Base-by-base conservation (phyloP, 2,113 vertebrate genomes). In the Vulpes lagopus region DNA sequence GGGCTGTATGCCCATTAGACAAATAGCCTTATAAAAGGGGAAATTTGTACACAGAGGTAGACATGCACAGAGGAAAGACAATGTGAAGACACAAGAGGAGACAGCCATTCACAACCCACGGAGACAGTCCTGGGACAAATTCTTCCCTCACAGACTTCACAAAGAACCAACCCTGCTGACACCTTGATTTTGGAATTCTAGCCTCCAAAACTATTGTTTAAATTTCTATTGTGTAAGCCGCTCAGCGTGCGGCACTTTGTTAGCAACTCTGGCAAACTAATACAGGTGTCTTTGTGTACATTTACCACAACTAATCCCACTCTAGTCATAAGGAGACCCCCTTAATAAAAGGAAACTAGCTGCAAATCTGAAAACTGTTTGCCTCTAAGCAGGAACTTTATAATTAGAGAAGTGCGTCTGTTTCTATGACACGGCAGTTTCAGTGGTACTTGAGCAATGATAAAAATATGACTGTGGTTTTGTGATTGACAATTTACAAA, bases 381-480 rank as follows among this genome's bases (percentile, higher is more conserved):
- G 51, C 67, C 78, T 76, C 20, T 95, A 69, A 97, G 71, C 59
- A 81, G 49, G 35, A 43, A 43, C 10, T 38, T 57, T 74, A 62
- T 71, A 95, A 90, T 92, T 90, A 94, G n/a, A 92, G 27, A 64
- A 74, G 23, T n/a, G 2, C 53, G 57, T 90, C 64, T 96, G 81
- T 74, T 82, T 65, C 94, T 73, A 35, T 89, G 93, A 95, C 69
- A 88, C 32, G 62, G 55, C 71, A 81, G 14, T 94, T 96, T 90
- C 80, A 20, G n/a, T 85, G 55, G n/a, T 27, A 65, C 64, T 92
- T 94, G 38, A 91, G n/a, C 78, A 92, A 62, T 23, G 71, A 92
- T 73, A 92, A 96, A 97, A 92, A 84, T 86, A 86, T 38, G 30
- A 55, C 25, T 96, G 69, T 91, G 92, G 55, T 65, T 96, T 96